Evolutionary conservation across 2,797 vertebrate species (phyloP), one percentile per base, ranked within the genome.

Genomic region (Parauchenoglanis punctatus): DNA sequence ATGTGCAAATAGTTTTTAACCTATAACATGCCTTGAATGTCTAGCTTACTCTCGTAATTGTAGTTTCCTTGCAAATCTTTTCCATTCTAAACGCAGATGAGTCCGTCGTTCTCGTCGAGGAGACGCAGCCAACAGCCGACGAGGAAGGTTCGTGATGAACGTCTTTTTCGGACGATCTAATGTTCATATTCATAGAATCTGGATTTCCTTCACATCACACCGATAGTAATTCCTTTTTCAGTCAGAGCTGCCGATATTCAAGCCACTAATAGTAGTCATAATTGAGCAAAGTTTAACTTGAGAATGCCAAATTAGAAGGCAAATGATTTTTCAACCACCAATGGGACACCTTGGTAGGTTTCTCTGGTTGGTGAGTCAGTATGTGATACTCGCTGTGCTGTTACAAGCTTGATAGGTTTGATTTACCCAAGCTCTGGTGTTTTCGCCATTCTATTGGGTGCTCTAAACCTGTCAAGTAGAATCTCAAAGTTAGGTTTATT

Each of bases 1-100:
- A 97, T 89, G 94, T 96, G 96, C 95, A 96, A 96, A 93, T 91
- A 94, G 94, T 89, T 94, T 87, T 92, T 56, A 92, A 91, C 86
- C 0, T 91, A 92, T 93, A 7, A 91, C 93, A 91, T 93, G 88
- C 94, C 88, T 93, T 96, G 91, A 96, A 88, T 93, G 96, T 96
- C 92, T 96, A 94, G 91, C 94, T 97, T 96, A 96, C 96, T 97
- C 93, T 97, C 92, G 94, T 97, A 97, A 98, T 97, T 96, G 97
- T 98, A 98, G 98, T 98, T 96, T 98, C 97, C 96, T 97, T 98
- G 97, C 97, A 98, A 98, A 98, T 97, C 96, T 99, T 98, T 96
- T 99, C 97, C 96, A 96, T 97, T 99, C 97, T 98, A 96, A 98
- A 98, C 96, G 97, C 97, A 99, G 98, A 99, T 97, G 98, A 98